These are phyloP conservation scores for Gallinago media DNA, from an alignment of 2,113 vertebrate genomes.

Conservation along the genomic window DNA sequence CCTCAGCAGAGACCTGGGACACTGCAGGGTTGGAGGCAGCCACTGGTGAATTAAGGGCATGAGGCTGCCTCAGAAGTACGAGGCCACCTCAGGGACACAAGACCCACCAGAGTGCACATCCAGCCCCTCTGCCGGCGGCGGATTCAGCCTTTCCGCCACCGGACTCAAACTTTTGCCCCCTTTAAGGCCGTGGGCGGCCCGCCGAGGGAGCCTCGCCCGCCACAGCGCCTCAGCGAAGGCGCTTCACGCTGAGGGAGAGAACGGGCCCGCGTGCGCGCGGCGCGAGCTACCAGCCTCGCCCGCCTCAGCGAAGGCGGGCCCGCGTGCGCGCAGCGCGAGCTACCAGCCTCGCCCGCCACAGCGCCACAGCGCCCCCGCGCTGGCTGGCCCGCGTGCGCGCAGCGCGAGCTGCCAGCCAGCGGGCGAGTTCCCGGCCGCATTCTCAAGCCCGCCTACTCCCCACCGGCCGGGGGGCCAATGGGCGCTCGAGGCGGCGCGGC, in stretches of 20 bases:
- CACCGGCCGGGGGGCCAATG: background rate
- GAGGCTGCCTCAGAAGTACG: background rate
- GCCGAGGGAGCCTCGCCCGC: rapidly evolving
- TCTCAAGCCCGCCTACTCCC: rapidly evolving
- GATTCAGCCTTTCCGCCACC: rapidly evolving
- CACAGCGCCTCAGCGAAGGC: rapidly evolving
- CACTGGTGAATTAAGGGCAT: rapidly evolving
- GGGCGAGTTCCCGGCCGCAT: background rate
- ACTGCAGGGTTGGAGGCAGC: no score
- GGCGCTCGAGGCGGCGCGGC: background rate
- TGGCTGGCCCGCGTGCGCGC: no score
- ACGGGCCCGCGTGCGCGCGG: no score
- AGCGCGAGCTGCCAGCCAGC: background rate
- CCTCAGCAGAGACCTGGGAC: background rate
- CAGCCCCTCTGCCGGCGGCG: rapidly evolving
- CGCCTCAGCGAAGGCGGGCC: no score
- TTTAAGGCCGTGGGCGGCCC: rapidly evolving
- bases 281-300: background rate
- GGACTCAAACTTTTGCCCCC: rapidly evolving
- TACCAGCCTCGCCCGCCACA: rapidly evolving
- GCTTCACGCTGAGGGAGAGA: rapidly evolving
- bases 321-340: no score
- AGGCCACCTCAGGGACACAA: background rate
- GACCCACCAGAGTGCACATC: rapidly evolving
- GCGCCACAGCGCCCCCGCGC: no score